A percentile compares a stretch with the other conserved stretches of the same genome.
Conservation (phyloP, 2,113 vertebrate species). For the Zeus faber region DNA sequence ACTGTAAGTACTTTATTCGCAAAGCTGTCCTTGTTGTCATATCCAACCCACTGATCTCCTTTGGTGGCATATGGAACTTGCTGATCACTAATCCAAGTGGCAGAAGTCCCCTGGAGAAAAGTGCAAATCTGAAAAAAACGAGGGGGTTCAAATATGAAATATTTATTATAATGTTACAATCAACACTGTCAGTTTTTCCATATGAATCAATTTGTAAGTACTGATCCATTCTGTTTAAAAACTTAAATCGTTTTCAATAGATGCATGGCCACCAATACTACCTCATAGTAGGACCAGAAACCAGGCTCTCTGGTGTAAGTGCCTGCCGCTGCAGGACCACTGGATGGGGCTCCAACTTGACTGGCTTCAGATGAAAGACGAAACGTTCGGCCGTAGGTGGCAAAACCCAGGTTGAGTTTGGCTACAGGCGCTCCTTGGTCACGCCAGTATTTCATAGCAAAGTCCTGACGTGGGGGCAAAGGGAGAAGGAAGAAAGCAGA, state of each 20-base stretch:
- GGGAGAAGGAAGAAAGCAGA: background rate
- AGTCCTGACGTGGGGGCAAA: conserved; percentile 57
- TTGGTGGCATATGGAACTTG: conserved; percentile 76
- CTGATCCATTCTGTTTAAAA: too few species aligned
- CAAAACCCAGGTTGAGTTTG: conserved; percentile 81
- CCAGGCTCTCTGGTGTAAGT: conserved; percentile 72
- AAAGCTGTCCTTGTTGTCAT: conserved; percentile 72
- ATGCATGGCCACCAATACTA: conserved; percentile 20
- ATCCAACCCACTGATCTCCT: conserved; percentile 75
- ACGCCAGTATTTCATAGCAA: conserved; percentile 75
- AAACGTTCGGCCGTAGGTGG: conserved; percentile 77
- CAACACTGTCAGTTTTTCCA: too few species aligned
- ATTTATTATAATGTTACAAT: background rate
- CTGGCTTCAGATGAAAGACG: conserved; percentile 46
- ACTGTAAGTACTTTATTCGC: conserved; percentile 73
- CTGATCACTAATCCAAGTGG: conserved; percentile 69
- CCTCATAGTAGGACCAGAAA: conserved; percentile 82
- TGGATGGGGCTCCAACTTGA: conserved; percentile 51
- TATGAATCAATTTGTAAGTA: too few species aligned
- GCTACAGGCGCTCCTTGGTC: conserved; percentile 68
- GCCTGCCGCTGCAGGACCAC: conserved; percentile 68
- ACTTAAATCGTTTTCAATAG: too few species aligned
- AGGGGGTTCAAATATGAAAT: background rate
- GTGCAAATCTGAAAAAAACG: conserved; percentile 69
- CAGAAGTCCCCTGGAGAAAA: conserved; percentile 66